These are phyloP conservation scores for Drosophila yooni DNA, from an alignment of 2,888 invertebrate species.

Conservation along the genomic window DNA sequence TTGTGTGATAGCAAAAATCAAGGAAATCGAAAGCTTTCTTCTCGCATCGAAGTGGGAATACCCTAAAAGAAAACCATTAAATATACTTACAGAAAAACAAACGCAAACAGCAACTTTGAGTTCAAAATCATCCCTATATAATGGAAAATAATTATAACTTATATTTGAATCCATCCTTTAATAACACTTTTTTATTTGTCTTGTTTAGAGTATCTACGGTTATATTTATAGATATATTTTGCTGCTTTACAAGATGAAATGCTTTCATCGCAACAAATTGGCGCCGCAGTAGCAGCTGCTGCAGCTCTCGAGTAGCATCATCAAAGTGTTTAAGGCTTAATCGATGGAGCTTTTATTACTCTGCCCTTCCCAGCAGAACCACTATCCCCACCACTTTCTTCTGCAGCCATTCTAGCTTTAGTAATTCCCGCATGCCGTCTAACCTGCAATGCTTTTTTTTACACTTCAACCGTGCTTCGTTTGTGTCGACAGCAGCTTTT, in stretches of 20 bases:
- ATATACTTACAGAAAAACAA: neutral
- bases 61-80: slow-evolving; percentile 14
- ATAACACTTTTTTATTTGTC: neutral
- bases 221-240: neutral
- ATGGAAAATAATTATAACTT: neutral
- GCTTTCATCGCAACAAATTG: slow-evolving; percentile 42
- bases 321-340: slow-evolving; percentile 69
- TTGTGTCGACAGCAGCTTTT: slow-evolving; percentile 80
- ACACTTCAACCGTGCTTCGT: slow-evolving; percentile 74
- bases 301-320: slow-evolving; percentile 29
- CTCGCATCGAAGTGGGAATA: slow-evolving; percentile 7
- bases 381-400: neutral
- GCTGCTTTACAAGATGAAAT: slow-evolving; percentile 29
- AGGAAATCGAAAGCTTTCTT: slow-evolving; percentile 26
- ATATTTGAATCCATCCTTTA: neutral
- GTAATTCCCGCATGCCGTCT: slow-evolving; percentile 50
- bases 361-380: slow-evolving; percentile 9
- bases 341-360: slow-evolving; percentile 68
- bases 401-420: slow-evolving; percentile 17
- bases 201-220: slow-evolving; percentile 14
- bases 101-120: neutral
- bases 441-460: slow-evolving; percentile 53
- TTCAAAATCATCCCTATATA: neutral
- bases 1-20: slow-evolving; percentile 1
- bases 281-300: slow-evolving; percentile 17